Evolutionary conservation across 92 coral and sea anemone genomes (phyloP).

Genomic region (Siderastrea radians): DNA sequence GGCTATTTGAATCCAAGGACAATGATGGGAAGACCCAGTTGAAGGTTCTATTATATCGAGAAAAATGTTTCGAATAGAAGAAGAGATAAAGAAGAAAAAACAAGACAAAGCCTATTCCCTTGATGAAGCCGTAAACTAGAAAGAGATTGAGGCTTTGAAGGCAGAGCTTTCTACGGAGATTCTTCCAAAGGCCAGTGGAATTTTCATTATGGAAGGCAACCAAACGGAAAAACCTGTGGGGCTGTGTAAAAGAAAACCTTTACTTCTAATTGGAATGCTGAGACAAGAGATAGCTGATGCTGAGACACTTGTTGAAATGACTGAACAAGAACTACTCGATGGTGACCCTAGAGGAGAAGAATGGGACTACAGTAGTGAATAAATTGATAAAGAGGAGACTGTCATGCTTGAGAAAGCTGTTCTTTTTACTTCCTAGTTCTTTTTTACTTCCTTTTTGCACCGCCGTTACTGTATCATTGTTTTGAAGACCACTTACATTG

Average conservation of each 20-base stretch:
- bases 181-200: constrained; percentile 8
- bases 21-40: not conserved
- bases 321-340: not conserved
- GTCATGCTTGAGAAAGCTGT: constrained; percentile 18
- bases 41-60: constrained; percentile 6
- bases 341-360: not conserved
- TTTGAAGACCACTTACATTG: constrained; percentile 19
- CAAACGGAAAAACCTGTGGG: constrained; percentile 12
- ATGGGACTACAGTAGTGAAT: not conserved
- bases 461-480: constrained; percentile 25
- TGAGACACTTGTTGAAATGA: not conserved
- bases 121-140: not conserved
- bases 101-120: not conserved
- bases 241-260: constrained; percentile 43
- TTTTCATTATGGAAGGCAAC: not conserved
- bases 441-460: not conserved
- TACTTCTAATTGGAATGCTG: constrained; percentile 29
- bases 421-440: constrained; percentile 30
- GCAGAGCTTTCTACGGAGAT: constrained; percentile 5
- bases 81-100: not conserved
- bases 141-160: not conserved
- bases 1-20: not conserved
- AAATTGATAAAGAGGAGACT: constrained; percentile 1
- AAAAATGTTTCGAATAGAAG: not conserved
- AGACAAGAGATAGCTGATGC: constrained; percentile 2